Evolutionary conservation across 2,797 vertebrate species (phyloP).

Genomic region (Chloroceryle amazona): DNA sequence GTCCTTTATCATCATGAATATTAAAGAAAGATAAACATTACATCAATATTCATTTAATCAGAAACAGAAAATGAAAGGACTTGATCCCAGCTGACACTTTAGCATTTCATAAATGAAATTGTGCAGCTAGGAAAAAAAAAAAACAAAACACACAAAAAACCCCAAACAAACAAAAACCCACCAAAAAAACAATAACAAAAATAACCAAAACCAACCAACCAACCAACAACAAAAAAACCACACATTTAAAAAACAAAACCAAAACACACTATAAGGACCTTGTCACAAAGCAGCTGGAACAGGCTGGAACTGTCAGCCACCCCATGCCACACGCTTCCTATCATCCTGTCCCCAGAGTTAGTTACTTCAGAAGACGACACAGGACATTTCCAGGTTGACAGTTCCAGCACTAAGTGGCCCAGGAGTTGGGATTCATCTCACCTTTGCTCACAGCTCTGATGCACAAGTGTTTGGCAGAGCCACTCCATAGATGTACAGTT

Average conservation of each 20-base stretch:
- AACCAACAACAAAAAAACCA: too few species aligned
- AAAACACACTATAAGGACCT: neutral
- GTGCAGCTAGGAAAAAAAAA: neutral
- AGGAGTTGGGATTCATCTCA: neutral
- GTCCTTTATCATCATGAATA: constrained; percentile 78
- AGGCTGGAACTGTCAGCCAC: neutral
- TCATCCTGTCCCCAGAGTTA: neutral
- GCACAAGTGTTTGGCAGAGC: neutral
- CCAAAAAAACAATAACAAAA: too few species aligned
- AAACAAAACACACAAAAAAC: neutral
- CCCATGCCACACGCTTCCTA: neutral
- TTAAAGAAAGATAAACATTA: constrained; percentile 80
- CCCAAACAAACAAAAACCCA: neutral
- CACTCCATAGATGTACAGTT: neutral
- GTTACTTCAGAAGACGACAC: neutral
- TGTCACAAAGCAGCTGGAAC: neutral
- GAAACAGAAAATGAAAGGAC: constrained; percentile 66
- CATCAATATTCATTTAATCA: constrained; percentile 78
- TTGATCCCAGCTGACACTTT: neutral
- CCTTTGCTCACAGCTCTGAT: neutral
- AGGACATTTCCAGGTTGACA: neutral
- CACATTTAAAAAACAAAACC: too few species aligned
- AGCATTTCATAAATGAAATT: constrained; percentile 7
- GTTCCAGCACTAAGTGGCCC: neutral
- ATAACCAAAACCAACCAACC: too few species aligned